These are phyloP conservation scores for Neoscelio sp. DNA, from an alignment of 2,888 invertebrate species.

Conservation along the genomic window DNA sequence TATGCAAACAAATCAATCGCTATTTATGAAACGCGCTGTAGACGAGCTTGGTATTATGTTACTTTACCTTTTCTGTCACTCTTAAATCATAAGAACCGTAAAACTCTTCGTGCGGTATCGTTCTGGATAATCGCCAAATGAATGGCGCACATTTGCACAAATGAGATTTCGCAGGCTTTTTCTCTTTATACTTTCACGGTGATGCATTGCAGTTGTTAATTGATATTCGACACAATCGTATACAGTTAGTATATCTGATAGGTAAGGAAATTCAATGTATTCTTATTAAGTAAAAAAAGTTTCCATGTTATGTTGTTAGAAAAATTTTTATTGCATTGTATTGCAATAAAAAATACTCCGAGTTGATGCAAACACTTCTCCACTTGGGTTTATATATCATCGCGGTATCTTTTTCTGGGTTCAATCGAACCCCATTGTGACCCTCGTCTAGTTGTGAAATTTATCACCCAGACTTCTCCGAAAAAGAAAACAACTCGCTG, in stretches of 20 bases:
- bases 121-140: constrained; percentile 63
- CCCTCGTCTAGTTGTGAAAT: constrained; percentile 12
- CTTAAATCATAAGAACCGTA: constrained; percentile 69
- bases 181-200: constrained; percentile 16
- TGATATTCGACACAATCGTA: constrained; percentile 30
- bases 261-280: no score
- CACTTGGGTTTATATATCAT: constrained; percentile 22
- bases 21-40: constrained; percentile 54
- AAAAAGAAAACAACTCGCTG: constrained; percentile 1
- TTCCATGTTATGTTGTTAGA: not conserved
- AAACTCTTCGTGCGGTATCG: constrained; percentile 53
- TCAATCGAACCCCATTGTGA: constrained; percentile 23
- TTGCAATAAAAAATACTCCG: no score
- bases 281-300: no score
- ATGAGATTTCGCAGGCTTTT: constrained; percentile 40
- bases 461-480: constrained; percentile 2
- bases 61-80: constrained; percentile 54
- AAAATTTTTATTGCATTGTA: not conserved
- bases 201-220: constrained; percentile 27
- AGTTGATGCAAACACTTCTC: no score
- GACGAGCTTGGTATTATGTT: constrained; percentile 34
- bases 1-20: constrained; percentile 76
- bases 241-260: constrained; percentile 9
- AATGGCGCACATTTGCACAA: constrained; percentile 44
- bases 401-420: constrained; percentile 27